Conservation (phyloP, 1,140 invertebrate genomes). For the Drosophila bifasciata region DNA sequence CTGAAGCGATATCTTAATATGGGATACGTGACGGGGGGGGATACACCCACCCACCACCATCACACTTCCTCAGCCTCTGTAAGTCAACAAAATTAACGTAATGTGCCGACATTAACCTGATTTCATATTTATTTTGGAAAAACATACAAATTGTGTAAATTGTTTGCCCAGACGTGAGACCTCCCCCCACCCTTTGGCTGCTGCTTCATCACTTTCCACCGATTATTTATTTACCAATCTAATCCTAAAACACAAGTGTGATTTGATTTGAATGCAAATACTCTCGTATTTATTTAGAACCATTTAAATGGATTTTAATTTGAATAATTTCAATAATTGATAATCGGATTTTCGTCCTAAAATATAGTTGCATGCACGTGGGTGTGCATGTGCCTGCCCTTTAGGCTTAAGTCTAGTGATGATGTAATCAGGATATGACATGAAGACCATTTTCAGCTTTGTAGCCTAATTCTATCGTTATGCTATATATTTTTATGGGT, state of each 20-base stretch:
- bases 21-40: slow-evolving; percentile 41
- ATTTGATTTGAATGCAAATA: slow-evolving; percentile 23
- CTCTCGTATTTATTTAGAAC: slow-evolving; percentile 30
- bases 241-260: slow-evolving; percentile 2
- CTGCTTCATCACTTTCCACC: slow-evolving; percentile 19
- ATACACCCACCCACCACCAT: neutral
- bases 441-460: too few species aligned
- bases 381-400: too few species aligned
- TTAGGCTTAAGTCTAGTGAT: too few species aligned
- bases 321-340: slow-evolving; percentile 33
- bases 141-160: slow-evolving; percentile 37
- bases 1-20: slow-evolving; percentile 50
- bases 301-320: slow-evolving; percentile 19
- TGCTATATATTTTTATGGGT: too few species aligned
- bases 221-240: slow-evolving; percentile 42
- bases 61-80: neutral
- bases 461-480: too few species aligned
- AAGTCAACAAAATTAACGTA: slow-evolving; percentile 19
- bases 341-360: slow-evolving; percentile 11
- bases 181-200: neutral
- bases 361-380: too few species aligned
- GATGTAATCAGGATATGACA: too few species aligned
- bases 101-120: slow-evolving; percentile 38
- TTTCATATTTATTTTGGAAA: slow-evolving; percentile 24
- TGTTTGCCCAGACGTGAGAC: slow-evolving; percentile 22